Conservation (phyloP, 2,113 vertebrate species). For the Dromas ardeola region DNA sequence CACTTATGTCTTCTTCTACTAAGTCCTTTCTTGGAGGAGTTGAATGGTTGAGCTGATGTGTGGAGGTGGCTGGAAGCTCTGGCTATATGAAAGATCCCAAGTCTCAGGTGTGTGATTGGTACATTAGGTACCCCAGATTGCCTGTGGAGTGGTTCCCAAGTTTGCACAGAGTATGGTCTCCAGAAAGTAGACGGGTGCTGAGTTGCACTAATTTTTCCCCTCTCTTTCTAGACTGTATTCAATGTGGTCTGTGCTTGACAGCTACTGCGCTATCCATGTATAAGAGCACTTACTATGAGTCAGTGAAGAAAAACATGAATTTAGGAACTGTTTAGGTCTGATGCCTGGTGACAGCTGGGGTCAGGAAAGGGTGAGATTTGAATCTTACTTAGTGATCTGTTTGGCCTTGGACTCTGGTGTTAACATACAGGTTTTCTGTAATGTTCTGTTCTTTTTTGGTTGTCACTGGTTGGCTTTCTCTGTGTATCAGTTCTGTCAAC, state of each 20-base stretch:
- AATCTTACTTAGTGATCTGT: not conserved
- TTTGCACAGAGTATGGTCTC: not conserved
- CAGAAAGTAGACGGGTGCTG: not conserved
- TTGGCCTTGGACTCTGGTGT: not conserved
- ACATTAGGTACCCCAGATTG: not conserved
- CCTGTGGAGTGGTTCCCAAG: not conserved
- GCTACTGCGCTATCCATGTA: not conserved
- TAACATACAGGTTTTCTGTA: conserved; percentile 13
- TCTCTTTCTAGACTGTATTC: not conserved
- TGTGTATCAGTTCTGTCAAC: not conserved
- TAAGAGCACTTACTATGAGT: not conserved
- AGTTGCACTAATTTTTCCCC: not conserved
- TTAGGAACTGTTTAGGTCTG: not conserved
- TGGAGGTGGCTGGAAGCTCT: not conserved
- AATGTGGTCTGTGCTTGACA: not conserved
- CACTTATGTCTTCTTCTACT: not conserved
- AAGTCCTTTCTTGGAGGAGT: not conserved
- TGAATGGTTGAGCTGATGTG: not conserved
- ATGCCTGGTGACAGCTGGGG: not conserved
- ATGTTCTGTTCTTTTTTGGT: not conserved
- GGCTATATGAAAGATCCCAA: not conserved
- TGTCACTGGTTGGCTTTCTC: not conserved
- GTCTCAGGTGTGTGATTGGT: not conserved
- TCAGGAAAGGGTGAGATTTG: not conserved
- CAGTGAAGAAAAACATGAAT: not conserved